Percentiles rank a stretch among this genome's conserved stretches.
Evolutionary conservation across 2,888 invertebrate genomes (phyloP).

Genomic region (Eurytoma californica): DNA sequence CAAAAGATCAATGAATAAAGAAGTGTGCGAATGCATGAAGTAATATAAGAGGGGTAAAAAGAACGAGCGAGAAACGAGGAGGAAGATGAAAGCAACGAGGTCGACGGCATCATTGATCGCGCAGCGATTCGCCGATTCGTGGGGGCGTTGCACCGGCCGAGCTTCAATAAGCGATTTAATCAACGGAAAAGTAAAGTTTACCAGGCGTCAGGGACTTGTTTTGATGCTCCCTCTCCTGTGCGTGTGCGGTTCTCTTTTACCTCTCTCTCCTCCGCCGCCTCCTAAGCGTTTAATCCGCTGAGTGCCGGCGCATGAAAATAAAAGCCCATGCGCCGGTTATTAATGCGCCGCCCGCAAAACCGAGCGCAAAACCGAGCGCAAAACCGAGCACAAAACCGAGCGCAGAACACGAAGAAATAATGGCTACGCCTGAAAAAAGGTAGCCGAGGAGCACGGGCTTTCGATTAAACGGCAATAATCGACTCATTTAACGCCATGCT

Average conservation of each 20-base stretch:
- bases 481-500: constrained; percentile 1
- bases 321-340: constrained; percentile 32
- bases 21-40: constrained; percentile 10
- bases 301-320: constrained; percentile 40
- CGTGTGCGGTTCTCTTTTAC: no score
- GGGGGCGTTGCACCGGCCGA: constrained; percentile 50
- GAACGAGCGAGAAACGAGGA: not conserved
- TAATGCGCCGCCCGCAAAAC: constrained; percentile 18
- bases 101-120: constrained; percentile 47
- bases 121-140: constrained; percentile 42
- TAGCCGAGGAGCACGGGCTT: constrained; percentile 7
- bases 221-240: not conserved
- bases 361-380: no score
- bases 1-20: not conserved
- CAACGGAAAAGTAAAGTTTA: constrained; percentile 56
- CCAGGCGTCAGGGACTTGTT: constrained; percentile 45
- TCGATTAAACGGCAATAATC: constrained; percentile 24
- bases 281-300: constrained; percentile 48
- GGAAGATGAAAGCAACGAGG: not conserved
- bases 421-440: not conserved
- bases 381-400: no score
- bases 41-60: constrained; percentile 5
- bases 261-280: constrained; percentile 1
- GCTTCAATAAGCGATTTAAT: constrained; percentile 57
- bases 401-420: constrained; percentile 18